These are phyloP conservation scores for Pseudorectes ferrugineus DNA, from an alignment of 2,113 vertebrate genomes.

Conservation along the genomic window DNA sequence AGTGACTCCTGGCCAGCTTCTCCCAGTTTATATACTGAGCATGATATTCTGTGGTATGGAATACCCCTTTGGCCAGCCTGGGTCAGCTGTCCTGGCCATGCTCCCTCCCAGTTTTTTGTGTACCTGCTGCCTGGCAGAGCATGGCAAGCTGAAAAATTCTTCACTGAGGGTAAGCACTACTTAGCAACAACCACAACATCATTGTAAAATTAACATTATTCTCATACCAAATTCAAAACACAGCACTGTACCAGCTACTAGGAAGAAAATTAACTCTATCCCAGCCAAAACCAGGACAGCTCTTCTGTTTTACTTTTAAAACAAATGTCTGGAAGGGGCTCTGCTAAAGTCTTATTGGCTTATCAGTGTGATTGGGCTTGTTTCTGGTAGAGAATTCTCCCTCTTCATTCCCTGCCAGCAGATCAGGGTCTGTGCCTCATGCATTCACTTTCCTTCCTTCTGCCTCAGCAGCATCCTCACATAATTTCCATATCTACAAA, in stretches of 20 bases:
- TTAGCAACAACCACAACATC: background rate
- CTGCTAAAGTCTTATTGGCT: background rate
- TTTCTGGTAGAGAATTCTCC: background rate
- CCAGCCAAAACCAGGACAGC: background rate
- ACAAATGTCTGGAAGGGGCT: background rate
- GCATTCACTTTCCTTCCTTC: background rate
- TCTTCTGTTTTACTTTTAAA: background rate
- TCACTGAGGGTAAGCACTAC: background rate
- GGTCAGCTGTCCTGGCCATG: background rate
- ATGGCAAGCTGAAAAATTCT: background rate
- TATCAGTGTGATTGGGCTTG: background rate
- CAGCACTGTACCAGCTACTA: background rate
- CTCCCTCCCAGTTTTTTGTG: background rate
- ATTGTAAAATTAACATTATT: background rate
- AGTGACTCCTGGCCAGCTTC: background rate
- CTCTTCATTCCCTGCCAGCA: background rate
- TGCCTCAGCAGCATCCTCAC: background rate
- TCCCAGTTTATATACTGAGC: background rate
- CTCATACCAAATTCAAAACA: background rate
- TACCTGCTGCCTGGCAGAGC: background rate
- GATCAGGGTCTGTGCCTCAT: background rate
- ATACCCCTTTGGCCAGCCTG: background rate
- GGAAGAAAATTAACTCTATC: background rate
- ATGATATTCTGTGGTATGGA: background rate
- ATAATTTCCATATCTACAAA: background rate